Evolutionary conservation across 2,888 invertebrate species (phyloP).

Genomic region (Villa cingulata): DNA sequence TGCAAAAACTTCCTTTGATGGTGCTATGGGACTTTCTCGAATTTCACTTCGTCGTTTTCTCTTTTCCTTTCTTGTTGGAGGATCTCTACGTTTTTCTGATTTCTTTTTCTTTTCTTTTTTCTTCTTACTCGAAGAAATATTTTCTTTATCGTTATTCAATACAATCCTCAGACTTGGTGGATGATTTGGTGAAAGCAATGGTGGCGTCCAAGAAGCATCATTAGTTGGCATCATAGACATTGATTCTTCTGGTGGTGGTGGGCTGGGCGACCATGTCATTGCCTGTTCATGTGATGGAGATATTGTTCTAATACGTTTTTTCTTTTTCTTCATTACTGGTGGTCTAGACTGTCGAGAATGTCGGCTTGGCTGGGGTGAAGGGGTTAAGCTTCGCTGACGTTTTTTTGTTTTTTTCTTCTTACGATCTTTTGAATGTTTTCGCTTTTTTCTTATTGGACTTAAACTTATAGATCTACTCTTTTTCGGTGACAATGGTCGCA

Average conservation of each 20-base stretch:
- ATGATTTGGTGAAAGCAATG: conserved; percentile 33
- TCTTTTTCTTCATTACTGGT: conserved; percentile 14
- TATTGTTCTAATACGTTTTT: conserved; percentile 13
- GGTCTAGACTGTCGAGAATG: not conserved
- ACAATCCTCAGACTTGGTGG: conserved; percentile 46
- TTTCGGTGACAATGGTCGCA: not conserved
- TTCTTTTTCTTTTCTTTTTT: conserved; percentile 32
- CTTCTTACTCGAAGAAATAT: conserved; percentile 21
- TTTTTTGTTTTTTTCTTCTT: conserved; percentile 5
- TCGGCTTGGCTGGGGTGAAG: conserved; percentile 4
- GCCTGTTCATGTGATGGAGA: conserved; percentile 14
- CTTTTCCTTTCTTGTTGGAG: conserved; percentile 36
- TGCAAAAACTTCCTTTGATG: conserved; percentile 82
- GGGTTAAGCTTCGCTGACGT: conserved; percentile 1
- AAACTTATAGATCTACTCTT: conserved; percentile 5
- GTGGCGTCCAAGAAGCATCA: conserved; percentile 49
- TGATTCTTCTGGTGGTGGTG: conserved; percentile 19
- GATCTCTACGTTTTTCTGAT: conserved; percentile 38
- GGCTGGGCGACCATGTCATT: not conserved
- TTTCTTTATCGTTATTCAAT: conserved; percentile 43
- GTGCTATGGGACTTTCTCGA: conserved; percentile 35
- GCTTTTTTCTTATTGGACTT: conserved; percentile 3
- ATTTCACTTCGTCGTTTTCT: conserved; percentile 24
- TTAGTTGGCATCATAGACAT: not conserved
- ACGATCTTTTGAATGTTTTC: conserved; percentile 13